Conservation (phyloP, 2,113 vertebrate genomes). For the Nothoprocta pentlandii region DNA sequence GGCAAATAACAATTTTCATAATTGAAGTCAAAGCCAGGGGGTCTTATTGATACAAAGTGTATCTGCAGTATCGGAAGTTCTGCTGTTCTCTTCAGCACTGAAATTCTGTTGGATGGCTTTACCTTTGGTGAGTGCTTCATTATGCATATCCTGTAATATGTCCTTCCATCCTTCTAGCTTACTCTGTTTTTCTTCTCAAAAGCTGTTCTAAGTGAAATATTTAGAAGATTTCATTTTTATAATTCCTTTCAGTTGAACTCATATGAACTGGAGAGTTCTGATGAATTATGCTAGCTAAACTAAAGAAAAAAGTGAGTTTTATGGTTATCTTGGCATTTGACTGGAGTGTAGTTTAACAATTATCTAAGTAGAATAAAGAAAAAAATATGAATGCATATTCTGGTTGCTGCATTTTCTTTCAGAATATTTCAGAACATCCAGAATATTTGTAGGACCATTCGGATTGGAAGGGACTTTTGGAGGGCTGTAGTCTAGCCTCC, state of each 20-base stretch:
- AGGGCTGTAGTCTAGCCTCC: neutral
- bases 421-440: neutral
- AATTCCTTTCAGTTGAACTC: neutral
- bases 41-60: neutral
- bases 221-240: neutral
- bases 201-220: neutral
- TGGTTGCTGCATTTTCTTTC: neutral
- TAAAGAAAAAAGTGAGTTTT: neutral
- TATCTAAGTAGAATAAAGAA: neutral
- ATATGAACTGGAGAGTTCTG: neutral
- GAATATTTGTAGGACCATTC: neutral
- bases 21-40: neutral
- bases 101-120: neutral
- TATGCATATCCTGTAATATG: neutral
- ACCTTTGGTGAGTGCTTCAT: neutral
- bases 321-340: neutral
- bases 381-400: neutral
- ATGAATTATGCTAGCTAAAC: slow-evolving; percentile 7
- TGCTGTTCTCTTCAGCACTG: neutral
- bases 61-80: neutral
- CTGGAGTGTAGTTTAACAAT: neutral
- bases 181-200: neutral
- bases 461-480: neutral
- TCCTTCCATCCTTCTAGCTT: neutral
- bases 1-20: neutral